Evolutionary conservation across 1,140 invertebrate species (phyloP), one percentile per base, ranked within the genome.

Genomic region (Nephila pilipes): DNA sequence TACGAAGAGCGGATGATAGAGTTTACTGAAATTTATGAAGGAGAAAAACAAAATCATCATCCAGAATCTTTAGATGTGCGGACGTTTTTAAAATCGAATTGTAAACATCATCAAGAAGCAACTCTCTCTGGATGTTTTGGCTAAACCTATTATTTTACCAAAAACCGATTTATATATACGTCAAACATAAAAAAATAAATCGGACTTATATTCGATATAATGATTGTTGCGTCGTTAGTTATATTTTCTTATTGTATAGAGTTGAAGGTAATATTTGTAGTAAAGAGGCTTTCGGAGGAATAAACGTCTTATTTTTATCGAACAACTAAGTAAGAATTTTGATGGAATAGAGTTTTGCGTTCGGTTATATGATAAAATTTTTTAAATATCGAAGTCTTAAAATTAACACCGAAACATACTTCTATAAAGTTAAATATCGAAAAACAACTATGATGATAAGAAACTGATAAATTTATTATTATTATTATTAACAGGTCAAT

Each of bases 1-100:
- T 75, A 75, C 65, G 25, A 0, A 54, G 79, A 81, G 22, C 20
- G 36, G 20, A 38, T 46, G 22, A 6, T 46, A 16, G 46, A 81
- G 22, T 81, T 38, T 46, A 81, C 46, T n/a, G 25, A 81, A 81
- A 81, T 54, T 81, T 46, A 81, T 81, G 46, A 81, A 38, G 38
- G 38, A 81, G 36, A 25, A n/a, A 12, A 81, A n/a, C 38, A n/a
- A 81, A 8, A 54, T 54, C 60, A 46, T 8, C 69, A 36, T 16
- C 38, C 36, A 1, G 20, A 81, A 81, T 46, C 36, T 46, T n/a
- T 32, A 75, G 25, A 75, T 36, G 14, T 29, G 65, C 12, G 29
- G 65, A 36, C 20, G 79, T 8, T 46, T 38, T 81, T 81, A 18
- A 81, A 81, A 54, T 54, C 46, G 38, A 81, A 54, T 25, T n/a